A percentile compares a stretch with the other conserved stretches of the same genome.
phyloP scores from a whole-genome alignment of 1,140 invertebrate species.

The Drosophila paulistorum region DNA sequence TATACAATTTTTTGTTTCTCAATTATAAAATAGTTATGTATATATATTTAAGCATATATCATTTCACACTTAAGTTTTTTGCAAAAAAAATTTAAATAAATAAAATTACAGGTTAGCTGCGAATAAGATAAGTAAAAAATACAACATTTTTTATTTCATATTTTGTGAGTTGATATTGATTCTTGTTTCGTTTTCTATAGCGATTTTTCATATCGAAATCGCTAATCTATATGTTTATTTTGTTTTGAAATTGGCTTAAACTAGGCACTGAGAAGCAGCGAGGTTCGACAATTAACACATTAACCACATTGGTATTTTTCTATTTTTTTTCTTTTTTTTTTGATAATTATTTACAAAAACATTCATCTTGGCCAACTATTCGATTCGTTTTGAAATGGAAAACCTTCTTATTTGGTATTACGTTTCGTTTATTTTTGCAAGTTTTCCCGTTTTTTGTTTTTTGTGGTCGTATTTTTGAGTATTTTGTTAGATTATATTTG shows the following conservation, averaged over 20 bases:
- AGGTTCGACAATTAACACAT: constrained; percentile 67
- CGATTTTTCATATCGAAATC: constrained; percentile 10
- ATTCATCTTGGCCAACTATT: constrained; percentile 45
- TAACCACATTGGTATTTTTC: constrained; percentile 38
- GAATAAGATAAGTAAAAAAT: constrained; percentile 47
- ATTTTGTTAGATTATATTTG: constrained; percentile 42
- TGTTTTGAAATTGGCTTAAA: constrained; percentile 48
- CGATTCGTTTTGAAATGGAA: constrained; percentile 33
- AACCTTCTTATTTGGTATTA: constrained; percentile 10
- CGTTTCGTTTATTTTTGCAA: constrained; percentile 49
- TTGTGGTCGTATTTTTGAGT: constrained; percentile 72
- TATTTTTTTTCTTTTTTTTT: constrained; percentile 7
- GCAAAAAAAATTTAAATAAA: constrained; percentile 46
- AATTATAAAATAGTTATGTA: constrained; percentile 26
- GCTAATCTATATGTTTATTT: constrained; percentile 27
- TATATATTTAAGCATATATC: constrained; percentile 41
- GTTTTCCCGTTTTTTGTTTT: constrained; percentile 41
- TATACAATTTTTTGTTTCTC: constrained; percentile 23
- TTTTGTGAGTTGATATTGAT: constrained; percentile 52
- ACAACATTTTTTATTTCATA: constrained; percentile 50
- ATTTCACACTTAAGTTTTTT: constrained; percentile 58
- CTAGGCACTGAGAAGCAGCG: constrained; percentile 80
- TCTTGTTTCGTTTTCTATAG: constrained; percentile 29
- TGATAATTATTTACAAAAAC: constrained; percentile 47
- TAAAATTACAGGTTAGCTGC: constrained; percentile 56